Evolutionary conservation across 2,888 invertebrate genomes (phyloP).

Genomic region (Drosophila testacea): DNA sequence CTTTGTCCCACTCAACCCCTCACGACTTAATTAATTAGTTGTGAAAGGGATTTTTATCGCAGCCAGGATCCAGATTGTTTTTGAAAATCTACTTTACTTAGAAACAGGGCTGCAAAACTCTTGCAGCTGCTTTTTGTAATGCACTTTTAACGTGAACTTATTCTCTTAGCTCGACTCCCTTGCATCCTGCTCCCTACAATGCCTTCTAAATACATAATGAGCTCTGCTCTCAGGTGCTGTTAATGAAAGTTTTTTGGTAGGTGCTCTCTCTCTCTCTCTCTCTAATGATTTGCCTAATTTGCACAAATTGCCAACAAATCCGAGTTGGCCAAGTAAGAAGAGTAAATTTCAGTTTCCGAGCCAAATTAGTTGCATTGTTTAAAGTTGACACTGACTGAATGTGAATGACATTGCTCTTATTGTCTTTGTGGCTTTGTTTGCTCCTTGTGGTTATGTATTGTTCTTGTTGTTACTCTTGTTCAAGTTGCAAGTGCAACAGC

Average conservation of each 20-base stretch:
- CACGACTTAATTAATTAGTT: slow-evolving; percentile 72
- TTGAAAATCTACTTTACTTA: slow-evolving; percentile 18
- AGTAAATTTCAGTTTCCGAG: slow-evolving; percentile 25
- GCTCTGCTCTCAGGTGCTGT: slow-evolving; percentile 47
- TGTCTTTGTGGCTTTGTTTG: slow-evolving; percentile 6
- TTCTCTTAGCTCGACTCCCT: not conserved
- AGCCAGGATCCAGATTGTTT: slow-evolving; percentile 31
- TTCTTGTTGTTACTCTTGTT: slow-evolving; percentile 2
- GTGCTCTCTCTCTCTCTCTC: slow-evolving; percentile 17
- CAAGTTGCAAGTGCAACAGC: slow-evolving; percentile 43
- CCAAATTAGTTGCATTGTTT: slow-evolving; percentile 69
- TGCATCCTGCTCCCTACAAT: not conserved
- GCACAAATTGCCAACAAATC: slow-evolving; percentile 58
- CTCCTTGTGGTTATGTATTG: slow-evolving; percentile 7
- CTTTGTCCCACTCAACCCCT: slow-evolving; percentile 6
- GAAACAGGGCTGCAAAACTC: not conserved
- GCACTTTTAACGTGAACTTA: slow-evolving; percentile 53
- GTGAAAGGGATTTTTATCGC: slow-evolving; percentile 49
- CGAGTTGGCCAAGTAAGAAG: slow-evolving; percentile 28
- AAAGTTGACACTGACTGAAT: slow-evolving; percentile 40
- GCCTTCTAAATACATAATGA: slow-evolving; percentile 43
- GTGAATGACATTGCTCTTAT: slow-evolving; percentile 16
- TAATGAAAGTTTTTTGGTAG: slow-evolving; percentile 38
- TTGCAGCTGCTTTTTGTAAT: slow-evolving; percentile 41
- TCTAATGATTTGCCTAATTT: slow-evolving; percentile 68